phyloP scores from a whole-genome alignment of 64 coral and sea anemone species.

The Cladopsammia gracilis region DNA sequence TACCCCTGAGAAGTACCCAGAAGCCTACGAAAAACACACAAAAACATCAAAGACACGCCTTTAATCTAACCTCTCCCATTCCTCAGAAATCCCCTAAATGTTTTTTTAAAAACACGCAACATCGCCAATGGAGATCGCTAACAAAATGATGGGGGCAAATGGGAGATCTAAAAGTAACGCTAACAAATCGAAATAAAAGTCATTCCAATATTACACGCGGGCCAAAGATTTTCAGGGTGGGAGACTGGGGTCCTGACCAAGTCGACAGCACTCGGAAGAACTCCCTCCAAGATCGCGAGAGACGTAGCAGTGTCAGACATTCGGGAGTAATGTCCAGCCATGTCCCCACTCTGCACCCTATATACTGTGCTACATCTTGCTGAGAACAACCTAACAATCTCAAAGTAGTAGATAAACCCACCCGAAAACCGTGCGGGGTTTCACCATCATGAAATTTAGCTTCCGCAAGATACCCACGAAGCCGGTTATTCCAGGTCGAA shows the following conservation, averaged over 20 bases:
- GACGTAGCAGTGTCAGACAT: background rate
- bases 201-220: background rate
- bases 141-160: too few species aligned
- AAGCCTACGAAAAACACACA: background rate
- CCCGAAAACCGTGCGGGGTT: too few species aligned
- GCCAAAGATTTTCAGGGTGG: background rate
- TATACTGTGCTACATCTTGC: too few species aligned
- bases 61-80: background rate
- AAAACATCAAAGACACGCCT: background rate
- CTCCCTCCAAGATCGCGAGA: background rate
- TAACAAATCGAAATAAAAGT: background rate
- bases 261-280: background rate
- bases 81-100: background rate
- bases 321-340: background rate
- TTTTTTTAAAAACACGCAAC: too few species aligned
- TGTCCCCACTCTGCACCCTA: background rate
- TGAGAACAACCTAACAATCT: too few species aligned
- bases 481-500: too few species aligned
- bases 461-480: too few species aligned
- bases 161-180: too few species aligned
- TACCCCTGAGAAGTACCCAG: background rate
- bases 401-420: too few species aligned
- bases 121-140: too few species aligned
- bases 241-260: background rate
- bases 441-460: too few species aligned